Evolutionary conservation across 2,888 invertebrate species (phyloP), one percentile per base, ranked within the genome.

Genomic region (Encarsia formosa): DNA sequence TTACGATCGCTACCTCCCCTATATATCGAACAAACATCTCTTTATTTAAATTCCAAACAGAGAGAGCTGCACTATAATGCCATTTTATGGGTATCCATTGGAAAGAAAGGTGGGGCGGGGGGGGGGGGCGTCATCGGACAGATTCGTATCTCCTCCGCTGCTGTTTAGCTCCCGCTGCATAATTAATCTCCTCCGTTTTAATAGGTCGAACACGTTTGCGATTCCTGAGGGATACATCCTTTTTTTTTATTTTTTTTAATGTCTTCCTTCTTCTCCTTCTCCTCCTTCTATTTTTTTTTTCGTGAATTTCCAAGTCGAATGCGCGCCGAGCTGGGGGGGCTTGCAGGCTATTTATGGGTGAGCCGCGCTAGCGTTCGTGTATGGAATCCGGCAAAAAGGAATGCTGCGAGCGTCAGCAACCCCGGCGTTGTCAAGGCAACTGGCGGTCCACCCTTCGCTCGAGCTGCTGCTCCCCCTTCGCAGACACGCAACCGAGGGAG

Each of bases 371-470:
- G 8, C 29, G 8, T 13, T 29, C 29, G 29, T 29, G 8, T 29
- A 13, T 29, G 29, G 13, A 29, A 29, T 13, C 8, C 8, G 29
- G 13, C 29, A 13, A 29, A 29, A 13, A 13, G 13, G 29, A 29
- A 13, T 9, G 13, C 8, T 8, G 29, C n/a, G n/a, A n/a, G n/a
- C n/a, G n/a, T n/a, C n/a, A n/a, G n/a, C n/a, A n/a, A n/a, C n/a
- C n/a, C n/a, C n/a, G n/a, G n/a, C n/a, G 69, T 67, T 69, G 62
- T 68, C 69, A 58, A 63, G 71, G 72, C 63, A 71, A 73, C 73
- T 60, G 61, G 37, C 49, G 66, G 65, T 66, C 70, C 72, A 70
- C 72, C 73, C 71, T 69, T 69, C 64, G 49, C 56, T 51, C 49
- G 56, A 48, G 54, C 56, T 57, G 29, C 29, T 34, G 34, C 15